Evolutionary conservation across 2,888 invertebrate genomes (phyloP).

Genomic region (Tanytarsus gracilentus): DNA sequence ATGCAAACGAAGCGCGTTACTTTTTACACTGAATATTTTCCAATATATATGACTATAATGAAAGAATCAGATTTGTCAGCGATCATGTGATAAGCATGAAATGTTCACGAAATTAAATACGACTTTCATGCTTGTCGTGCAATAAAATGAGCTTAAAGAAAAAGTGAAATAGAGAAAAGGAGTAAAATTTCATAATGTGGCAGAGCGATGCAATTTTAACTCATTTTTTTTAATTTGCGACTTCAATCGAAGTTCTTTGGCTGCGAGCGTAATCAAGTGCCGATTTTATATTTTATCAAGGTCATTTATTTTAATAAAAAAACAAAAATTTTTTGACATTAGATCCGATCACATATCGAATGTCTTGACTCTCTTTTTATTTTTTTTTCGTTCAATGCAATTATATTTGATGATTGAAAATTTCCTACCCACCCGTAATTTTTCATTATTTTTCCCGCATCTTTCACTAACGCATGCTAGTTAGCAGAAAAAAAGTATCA

Average conservation of each 20-base stretch:
- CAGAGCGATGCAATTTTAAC: not conserved
- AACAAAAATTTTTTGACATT: not conserved
- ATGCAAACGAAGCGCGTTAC: no score
- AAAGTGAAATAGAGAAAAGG: not conserved
- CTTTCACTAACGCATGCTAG: no score
- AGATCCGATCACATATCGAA: constrained; percentile 19
- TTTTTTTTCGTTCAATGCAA: not conserved
- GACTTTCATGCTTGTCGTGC: not conserved
- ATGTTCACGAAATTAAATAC: not conserved
- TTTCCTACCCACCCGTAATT: no score
- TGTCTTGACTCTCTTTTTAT: not conserved
- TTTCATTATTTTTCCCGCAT: constrained; percentile 20
- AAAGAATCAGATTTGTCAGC: not conserved
- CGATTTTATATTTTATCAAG: constrained; percentile 17
- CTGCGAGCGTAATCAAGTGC: no score
- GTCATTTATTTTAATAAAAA: not conserved
- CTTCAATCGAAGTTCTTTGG: not conserved
- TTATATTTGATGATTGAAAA: constrained; percentile 6
- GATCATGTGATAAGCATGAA: constrained; percentile 24
- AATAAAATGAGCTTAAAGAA: no score
- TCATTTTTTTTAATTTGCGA: not conserved
- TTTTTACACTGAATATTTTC: no score
- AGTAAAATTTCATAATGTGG: not conserved
- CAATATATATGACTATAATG: no score
- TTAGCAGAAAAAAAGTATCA: constrained; percentile 16